These are phyloP conservation scores for Scomber scombrus DNA, from an alignment of 2,113 vertebrate species.

Conservation along the genomic window DNA sequence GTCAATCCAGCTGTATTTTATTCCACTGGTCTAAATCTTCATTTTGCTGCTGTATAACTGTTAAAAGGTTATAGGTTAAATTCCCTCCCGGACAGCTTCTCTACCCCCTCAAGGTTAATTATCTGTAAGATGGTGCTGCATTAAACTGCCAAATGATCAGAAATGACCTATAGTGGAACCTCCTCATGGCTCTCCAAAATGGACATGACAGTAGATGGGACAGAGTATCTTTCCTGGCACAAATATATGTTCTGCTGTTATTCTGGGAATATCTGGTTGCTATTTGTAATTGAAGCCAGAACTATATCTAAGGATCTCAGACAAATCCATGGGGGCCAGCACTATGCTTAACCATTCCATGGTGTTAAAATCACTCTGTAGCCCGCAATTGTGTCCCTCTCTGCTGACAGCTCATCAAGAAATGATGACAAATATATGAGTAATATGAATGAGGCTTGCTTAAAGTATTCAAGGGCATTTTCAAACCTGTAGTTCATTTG, in stretches of 20 bases:
- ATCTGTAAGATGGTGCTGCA: conserved; percentile 33
- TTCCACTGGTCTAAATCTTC: conserved; percentile 11
- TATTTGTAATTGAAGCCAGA: conserved; percentile 89
- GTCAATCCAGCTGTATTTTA: conserved; percentile 14
- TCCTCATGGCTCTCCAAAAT: conserved; percentile 52
- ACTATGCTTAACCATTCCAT: conserved; percentile 74
- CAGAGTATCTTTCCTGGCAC: conserved; percentile 76
- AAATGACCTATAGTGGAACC: conserved; percentile 51
- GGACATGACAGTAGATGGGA: conserved; percentile 70
- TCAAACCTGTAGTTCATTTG: no score
- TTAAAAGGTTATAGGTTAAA: conserved; percentile 17
- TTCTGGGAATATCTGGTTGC: conserved; percentile 87
- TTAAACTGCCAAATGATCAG: conserved; percentile 68
- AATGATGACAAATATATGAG: conserved; percentile 70
- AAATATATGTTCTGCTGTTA: conserved; percentile 80
- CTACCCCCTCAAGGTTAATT: conserved; percentile 33
- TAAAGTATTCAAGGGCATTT: neutral
- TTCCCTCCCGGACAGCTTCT: conserved; percentile 20
- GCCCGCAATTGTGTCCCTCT: conserved; percentile 64
- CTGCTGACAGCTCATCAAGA: conserved; percentile 84
- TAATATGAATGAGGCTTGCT: conserved; percentile 10
- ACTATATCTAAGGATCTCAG: conserved; percentile 82
- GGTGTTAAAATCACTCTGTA: conserved; percentile 75
- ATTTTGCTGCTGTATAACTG: conserved; percentile 18
- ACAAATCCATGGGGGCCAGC: conserved; percentile 77